Evolutionary conservation across 2,888 invertebrate genomes (phyloP), one percentile per base, ranked within the genome.

Genomic region (Eudasyphora cyanicolor): DNA sequence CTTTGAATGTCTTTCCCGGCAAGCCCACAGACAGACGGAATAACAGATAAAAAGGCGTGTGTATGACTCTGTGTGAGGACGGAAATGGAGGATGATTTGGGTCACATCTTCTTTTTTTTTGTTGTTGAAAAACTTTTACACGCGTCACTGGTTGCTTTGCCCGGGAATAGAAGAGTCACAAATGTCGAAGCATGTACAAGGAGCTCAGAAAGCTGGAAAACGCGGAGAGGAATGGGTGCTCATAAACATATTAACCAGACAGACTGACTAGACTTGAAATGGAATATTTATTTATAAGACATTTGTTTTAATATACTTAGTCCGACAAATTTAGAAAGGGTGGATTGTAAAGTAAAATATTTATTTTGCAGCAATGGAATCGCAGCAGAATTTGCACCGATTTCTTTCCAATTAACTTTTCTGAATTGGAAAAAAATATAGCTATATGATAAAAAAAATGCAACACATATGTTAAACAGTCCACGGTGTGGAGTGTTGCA

Each of bases 71-170:
- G 14, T 29, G 32, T 32, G 29, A 62, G 32, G n/a, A 19, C 51
- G 51, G 51, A 21, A 51, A 21, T 17, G 51, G 51, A 51, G 21
- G 57, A 27, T 27, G 57, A 27, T 57, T 8, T 27, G 27, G 57
- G 57, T 57, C 27, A 27, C 24, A 57, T 57, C 27, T 27, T 57
- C 14, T 24, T 8, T 57, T 57, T 1, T 14, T 27, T 27, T 45
- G 45, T 57, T 57, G 57, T 57, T 45, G 57, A 54, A 21, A 57
- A 27, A 27, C 57, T 27, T 57, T 27, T 57, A 24, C 27, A 57
- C 1, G 19, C 24, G 57, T 57, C 57, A 27, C 27, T 2, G 27
- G 4, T 57, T 2, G 19, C 24, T 54, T 24, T 54, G 10, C 45
- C 14, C 27, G 12, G n/a, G n/a, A n/a, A n/a, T n/a, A n/a, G n/a